Evolutionary conservation across 1,140 invertebrate genomes (phyloP).

Genomic region (Drosophila persimilis): DNA sequence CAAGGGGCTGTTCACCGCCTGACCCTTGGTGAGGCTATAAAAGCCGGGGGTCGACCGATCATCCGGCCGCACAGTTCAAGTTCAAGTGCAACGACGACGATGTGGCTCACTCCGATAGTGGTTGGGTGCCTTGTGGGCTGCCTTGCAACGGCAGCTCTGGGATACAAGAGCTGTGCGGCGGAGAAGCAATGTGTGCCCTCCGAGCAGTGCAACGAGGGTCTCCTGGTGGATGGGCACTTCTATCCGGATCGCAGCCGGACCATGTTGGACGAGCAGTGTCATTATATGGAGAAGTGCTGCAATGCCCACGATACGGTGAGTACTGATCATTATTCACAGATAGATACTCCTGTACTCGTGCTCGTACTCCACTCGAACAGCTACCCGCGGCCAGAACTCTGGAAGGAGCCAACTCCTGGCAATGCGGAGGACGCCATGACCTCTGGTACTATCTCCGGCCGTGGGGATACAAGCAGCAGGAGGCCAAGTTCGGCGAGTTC

Average conservation of each 20-base stretch:
- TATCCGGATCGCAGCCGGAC: constrained; percentile 58
- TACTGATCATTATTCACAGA: background rate
- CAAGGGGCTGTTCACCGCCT: constrained; percentile 17
- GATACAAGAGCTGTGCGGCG: constrained; percentile 36
- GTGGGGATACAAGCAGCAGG: constrained; percentile 47
- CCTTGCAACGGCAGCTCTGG: background rate
- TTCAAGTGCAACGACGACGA: constrained; percentile 16
- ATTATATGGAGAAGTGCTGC: constrained; percentile 70
- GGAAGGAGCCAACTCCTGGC: background rate
- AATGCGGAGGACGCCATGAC: constrained; percentile 49
- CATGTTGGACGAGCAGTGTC: constrained; percentile 39
- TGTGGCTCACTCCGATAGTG: constrained; percentile 9
- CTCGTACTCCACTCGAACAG: constrained; percentile 2
- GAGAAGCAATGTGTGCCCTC: constrained; percentile 57
- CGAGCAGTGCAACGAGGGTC: constrained; percentile 53
- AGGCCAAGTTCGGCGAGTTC: constrained; percentile 60
- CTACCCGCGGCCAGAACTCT: background rate
- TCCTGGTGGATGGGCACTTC: constrained; percentile 45
- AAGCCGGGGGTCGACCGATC: constrained; percentile 18
- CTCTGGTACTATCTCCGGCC: constrained; percentile 55
- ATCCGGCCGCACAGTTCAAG: constrained; percentile 21
- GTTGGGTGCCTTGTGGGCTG: background rate
- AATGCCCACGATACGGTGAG: constrained; percentile 38
- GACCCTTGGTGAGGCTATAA: constrained; percentile 50
- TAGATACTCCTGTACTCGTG: no score